Percentiles rank a stretch among this genome's conserved stretches.
These are phyloP conservation scores for Tridacna gigas DNA, from an alignment of 2,888 invertebrate genomes.

Conservation along the genomic window DNA sequence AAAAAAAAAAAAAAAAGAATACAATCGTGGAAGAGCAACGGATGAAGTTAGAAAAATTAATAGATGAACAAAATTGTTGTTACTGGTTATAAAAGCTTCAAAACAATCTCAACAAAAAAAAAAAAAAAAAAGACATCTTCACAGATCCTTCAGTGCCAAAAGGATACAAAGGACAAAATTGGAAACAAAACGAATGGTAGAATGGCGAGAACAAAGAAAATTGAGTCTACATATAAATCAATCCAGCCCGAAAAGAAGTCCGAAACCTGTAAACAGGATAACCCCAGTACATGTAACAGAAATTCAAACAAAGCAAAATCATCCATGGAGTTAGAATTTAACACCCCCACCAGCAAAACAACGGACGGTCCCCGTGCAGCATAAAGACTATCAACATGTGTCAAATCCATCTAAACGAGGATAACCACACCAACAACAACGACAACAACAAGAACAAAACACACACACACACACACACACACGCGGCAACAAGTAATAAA, in stretches of 20 bases:
- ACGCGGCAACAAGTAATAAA: slow-evolving; percentile 11
- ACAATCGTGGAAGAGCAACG: slow-evolving; percentile 13
- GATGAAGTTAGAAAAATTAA: slow-evolving; percentile 11
- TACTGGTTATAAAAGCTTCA: background rate
- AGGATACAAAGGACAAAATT: background rate
- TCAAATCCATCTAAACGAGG: slow-evolving; percentile 25
- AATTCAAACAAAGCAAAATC: background rate
- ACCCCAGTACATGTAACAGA: background rate
- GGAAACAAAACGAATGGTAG: background rate
- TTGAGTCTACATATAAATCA: background rate
- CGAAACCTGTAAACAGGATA: too few relatives aligned
- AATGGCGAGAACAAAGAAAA: background rate
- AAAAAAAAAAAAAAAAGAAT: slow-evolving; percentile 18
- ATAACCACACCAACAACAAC: slow-evolving; percentile 3
- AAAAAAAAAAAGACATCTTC: background rate
- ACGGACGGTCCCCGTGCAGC: slow-evolving; percentile 6
- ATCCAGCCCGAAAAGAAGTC: background rate
- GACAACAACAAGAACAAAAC: too few relatives aligned
- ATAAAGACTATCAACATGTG: slow-evolving; percentile 17
- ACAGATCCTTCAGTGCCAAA: background rate
- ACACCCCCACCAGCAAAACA: background rate
- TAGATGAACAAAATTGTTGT: background rate
- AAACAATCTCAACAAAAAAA: background rate
- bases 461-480: too few relatives aligned
- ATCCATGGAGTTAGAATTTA: background rate